These are phyloP conservation scores for Parnassius smintheus DNA, from an alignment of 2,888 invertebrate species.

Conservation along the genomic window DNA sequence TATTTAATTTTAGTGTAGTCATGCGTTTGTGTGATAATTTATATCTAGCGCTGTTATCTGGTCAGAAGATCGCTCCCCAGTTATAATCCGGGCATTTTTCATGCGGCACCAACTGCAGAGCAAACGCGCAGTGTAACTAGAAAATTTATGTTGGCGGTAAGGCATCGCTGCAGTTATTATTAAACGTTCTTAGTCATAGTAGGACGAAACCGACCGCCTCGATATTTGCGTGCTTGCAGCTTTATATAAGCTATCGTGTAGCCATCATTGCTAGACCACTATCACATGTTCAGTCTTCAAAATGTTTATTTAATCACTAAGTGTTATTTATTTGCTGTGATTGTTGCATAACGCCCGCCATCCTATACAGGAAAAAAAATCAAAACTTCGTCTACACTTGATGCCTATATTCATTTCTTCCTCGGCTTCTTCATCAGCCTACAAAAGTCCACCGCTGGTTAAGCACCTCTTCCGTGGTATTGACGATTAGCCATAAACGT, in stretches of 20 bases:
- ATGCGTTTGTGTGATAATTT: constrained; percentile 77
- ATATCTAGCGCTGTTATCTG: constrained; percentile 73
- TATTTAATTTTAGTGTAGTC: constrained; percentile 79
- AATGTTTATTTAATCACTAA: too few relatives aligned
- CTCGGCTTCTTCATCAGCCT: too few relatives aligned
- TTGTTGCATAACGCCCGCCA: too few relatives aligned
- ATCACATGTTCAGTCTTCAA: background rate
- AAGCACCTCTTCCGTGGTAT: too few relatives aligned
- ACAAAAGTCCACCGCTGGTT: too few relatives aligned
- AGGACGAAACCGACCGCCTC: constrained; percentile 10
- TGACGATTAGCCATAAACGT: too few relatives aligned
- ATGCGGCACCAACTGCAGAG: constrained; percentile 55
- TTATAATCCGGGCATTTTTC: constrained; percentile 80
- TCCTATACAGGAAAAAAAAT: too few relatives aligned
- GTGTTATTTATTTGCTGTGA: too few relatives aligned
- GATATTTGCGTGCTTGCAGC: constrained; percentile 4
- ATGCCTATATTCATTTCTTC: too few relatives aligned
- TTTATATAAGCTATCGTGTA: constrained; percentile 1
- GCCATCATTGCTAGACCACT: background rate
- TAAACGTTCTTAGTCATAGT: constrained; percentile 42
- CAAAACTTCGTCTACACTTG: too few relatives aligned
- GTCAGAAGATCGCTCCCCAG: constrained; percentile 70
- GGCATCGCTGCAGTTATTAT: constrained; percentile 66
- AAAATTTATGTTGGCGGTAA: constrained; percentile 68
- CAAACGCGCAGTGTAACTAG: constrained; percentile 51